These are phyloP conservation scores for Melolontha melolontha DNA, from an alignment of 2,888 invertebrate species.

Conservation along the genomic window DNA sequence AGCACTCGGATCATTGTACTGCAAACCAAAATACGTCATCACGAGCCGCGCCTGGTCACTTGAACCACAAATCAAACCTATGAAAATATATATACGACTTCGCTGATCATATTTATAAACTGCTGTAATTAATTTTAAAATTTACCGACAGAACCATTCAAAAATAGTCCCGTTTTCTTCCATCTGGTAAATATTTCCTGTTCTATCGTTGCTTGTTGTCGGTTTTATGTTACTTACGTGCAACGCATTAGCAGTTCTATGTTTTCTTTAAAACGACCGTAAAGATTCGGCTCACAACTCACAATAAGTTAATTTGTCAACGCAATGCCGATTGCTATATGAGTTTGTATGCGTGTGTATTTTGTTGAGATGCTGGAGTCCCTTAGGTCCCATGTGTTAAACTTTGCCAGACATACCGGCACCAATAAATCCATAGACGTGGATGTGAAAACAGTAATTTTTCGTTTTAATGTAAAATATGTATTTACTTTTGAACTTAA, in stretches of 20 bases:
- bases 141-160: no score
- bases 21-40: no score
- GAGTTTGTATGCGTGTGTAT: background rate
- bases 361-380: conserved; percentile 21
- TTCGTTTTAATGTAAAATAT: no score
- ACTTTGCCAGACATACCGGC: conserved; percentile 47
- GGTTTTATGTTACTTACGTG: conserved; percentile 34
- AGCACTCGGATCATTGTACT: no score
- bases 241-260: conserved; percentile 34
- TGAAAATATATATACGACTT: no score
- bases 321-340: conserved; percentile 37
- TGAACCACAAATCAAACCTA: no score
- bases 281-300: conserved; percentile 46
- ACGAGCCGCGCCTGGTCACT: no score
- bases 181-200: conserved; percentile 36
- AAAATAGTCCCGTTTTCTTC: background rate
- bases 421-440: conserved; percentile 41
- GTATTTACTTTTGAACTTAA: no score
- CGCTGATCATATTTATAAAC: no score
- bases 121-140: no score
- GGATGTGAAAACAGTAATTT: conserved; percentile 14
- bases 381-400: conserved; percentile 46
- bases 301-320: conserved; percentile 54
- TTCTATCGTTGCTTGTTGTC: conserved; percentile 8
- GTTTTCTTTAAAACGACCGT: conserved; percentile 43